A percentile compares a stretch with the other conserved stretches of the same genome.
phyloP scores from a whole-genome alignment of 2,888 invertebrate genomes.

The Machimus atricapillus region DNA sequence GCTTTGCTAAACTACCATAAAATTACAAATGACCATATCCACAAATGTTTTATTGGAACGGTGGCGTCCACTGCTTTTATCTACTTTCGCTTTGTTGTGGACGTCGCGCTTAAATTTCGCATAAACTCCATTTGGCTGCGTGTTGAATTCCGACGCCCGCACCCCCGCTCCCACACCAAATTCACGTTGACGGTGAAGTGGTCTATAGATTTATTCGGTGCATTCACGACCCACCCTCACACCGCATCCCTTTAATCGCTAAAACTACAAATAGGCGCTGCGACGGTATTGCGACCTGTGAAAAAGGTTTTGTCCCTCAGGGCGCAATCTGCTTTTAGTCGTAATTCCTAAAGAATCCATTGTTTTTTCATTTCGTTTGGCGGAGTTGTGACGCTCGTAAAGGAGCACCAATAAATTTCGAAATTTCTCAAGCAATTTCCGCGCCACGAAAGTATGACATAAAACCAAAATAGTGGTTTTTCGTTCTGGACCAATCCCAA shows the following conservation, averaged over 20 bases:
- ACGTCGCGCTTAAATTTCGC: not conserved
- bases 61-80: constrained; percentile 12
- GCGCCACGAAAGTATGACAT: not conserved
- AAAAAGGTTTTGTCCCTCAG: not conserved
- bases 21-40: constrained; percentile 31
- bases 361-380: not conserved
- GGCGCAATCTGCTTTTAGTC: not conserved
- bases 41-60: constrained; percentile 11
- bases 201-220: constrained; percentile 5
- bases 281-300: not conserved
- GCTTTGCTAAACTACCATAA: constrained; percentile 34
- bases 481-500: not conserved
- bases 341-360: not conserved
- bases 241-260: not conserved
- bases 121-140: not conserved
- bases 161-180: not conserved
- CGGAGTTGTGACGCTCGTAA: not conserved
- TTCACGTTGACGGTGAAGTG: not conserved
- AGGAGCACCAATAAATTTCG: not conserved
- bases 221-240: not conserved
- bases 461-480: not conserved
- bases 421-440: not conserved
- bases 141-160: not conserved
- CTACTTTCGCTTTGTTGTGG: not conserved
- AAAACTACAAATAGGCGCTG: not conserved